Conservation (phyloP, 1,140 invertebrate genomes). For the Conus ventricosus region DNA sequence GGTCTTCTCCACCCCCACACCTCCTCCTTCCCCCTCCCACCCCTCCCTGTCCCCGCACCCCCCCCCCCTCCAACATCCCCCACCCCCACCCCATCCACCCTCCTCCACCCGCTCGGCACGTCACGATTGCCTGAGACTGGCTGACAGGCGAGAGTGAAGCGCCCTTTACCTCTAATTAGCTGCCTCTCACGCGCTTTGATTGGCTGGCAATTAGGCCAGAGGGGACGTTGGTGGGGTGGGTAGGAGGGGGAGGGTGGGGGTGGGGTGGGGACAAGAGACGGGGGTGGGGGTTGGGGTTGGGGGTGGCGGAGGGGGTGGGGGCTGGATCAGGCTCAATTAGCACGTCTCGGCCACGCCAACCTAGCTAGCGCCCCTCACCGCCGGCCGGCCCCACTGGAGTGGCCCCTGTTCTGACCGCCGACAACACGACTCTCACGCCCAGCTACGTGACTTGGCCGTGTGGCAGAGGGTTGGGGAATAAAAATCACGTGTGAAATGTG, state of each 20-base stretch:
- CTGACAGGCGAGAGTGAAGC: background rate
- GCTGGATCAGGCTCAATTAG: background rate
- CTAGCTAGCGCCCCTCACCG: no score
- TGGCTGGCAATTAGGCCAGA: slow-evolving; percentile 10
- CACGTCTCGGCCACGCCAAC: background rate
- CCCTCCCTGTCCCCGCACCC: no score
- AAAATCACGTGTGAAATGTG: no score
- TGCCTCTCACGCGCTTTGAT: background rate
- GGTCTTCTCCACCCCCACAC: no score
- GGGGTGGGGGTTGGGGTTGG: background rate
- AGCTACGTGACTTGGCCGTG: no score
- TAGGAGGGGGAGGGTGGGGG: background rate
- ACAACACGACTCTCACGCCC: no score
- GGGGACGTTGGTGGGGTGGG: background rate
- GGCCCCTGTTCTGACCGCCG: no score
- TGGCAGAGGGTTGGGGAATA: no score
- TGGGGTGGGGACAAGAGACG: background rate
- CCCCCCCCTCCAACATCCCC: no score
- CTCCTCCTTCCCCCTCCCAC: no score
- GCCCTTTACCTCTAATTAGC: slow-evolving; percentile 9
- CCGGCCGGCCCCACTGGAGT: no score
- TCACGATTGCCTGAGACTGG: background rate
- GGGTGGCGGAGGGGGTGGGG: background rate
- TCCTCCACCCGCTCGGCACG: background rate
- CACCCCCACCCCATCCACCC: no score